Base-by-base conservation (phyloP, 2,113 vertebrate species). In the Actenoides lindsayi region DNA sequence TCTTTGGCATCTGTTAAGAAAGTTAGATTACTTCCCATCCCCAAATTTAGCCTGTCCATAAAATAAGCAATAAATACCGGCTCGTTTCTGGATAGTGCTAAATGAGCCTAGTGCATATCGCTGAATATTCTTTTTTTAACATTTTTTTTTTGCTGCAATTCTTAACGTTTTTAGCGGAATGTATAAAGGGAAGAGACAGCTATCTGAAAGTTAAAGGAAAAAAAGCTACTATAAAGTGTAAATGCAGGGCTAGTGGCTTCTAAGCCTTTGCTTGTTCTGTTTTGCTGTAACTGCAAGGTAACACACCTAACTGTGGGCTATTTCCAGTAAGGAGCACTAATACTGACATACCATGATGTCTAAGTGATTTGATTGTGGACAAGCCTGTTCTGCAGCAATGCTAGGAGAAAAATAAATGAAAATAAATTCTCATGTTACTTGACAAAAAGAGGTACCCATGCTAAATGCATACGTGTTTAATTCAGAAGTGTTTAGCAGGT, bases 31-130 rank as follows among this genome's bases (percentile, higher is more conserved):
- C 19, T 89, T 64, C 64, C 10, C 0, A 60, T 79, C 33, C 57
- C 35, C 27, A 75, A 10, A 30, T 92, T 75, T 13, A 89, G 18
- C 30, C 14, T 82, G 15, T 75, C 75, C 28, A 21, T 93, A 94
- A 96, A 94, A 73, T 25, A 18, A 71, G 57, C 53, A 76, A n/a
- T 89, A 57, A 78, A 75, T 84, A 64, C 35, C n/a, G 60, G 16
- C 37, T 94, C 12, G 42, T 69, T 59, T 94, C 25, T 78, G 62
- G 17, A 14, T 78, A 33, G 25, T 50, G 57, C 19, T 90, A 74
- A 90, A 69, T 56, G 25, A 83, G 27, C 28, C 28, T 24, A 33
- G 6, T 41, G 23, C 37, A 50, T 65, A 28, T 80, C 28, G 16
- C 46, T 42, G 41, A 37, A n/a, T 50, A 13, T 48, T 24, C 6